Conservation (phyloP, 2,888 invertebrate species). For the Dryobota labecula region DNA sequence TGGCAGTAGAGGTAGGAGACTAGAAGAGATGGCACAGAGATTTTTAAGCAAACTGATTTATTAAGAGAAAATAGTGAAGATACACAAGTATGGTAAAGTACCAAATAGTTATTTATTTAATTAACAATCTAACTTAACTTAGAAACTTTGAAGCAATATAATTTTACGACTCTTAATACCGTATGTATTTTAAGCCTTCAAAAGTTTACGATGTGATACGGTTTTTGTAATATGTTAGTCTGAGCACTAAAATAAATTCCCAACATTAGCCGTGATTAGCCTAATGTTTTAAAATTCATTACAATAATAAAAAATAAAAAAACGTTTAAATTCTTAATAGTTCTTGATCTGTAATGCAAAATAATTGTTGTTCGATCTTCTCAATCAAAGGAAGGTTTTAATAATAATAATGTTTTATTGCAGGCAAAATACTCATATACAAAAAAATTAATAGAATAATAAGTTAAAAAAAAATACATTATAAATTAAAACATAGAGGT, state of each 20-base stretch:
- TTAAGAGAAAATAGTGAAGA: not conserved
- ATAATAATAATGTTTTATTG: too few species aligned
- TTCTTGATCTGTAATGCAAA: not conserved
- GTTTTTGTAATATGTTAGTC: not conserved
- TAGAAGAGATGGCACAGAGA: conserved; percentile 10
- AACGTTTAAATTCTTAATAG: not conserved
- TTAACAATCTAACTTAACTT: not conserved
- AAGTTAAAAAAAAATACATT: too few species aligned
- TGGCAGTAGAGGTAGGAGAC: not conserved
- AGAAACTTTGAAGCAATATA: not conserved
- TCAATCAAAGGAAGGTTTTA: not conserved
- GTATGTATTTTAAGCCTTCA: too few species aligned
- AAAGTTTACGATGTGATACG: not conserved
- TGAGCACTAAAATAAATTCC: not conserved
- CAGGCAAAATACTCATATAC: too few species aligned
- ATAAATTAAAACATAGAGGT: too few species aligned
- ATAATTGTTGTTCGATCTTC: not conserved
- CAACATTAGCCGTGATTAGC: not conserved
- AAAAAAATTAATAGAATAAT: too few species aligned
- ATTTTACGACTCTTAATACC: not conserved
- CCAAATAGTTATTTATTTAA: not conserved
- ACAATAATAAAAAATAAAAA: not conserved
- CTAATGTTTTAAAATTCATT: not conserved
- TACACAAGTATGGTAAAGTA: not conserved
- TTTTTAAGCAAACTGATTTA: conserved; percentile 9